Conservation (phyloP, 92 coral and sea anemone species). For the Zoanthus gigantus region DNA sequence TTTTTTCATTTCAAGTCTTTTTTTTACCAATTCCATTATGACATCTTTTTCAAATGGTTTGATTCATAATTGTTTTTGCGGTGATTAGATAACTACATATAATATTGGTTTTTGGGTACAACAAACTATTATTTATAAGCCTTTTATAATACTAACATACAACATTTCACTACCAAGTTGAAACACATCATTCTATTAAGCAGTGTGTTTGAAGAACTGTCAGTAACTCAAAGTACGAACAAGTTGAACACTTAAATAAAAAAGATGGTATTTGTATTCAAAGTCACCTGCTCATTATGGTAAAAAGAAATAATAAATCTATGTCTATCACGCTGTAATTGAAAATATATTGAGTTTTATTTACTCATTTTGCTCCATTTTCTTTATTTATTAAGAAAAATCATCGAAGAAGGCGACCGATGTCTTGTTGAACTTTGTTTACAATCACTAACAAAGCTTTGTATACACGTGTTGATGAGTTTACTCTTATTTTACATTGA, state of each 20-base stretch:
- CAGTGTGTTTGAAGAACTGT: neutral
- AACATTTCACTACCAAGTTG: neutral
- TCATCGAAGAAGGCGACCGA: neutral
- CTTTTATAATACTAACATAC: neutral
- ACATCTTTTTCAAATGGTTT: neutral
- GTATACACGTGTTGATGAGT: too few relatives aligned
- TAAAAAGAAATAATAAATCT: neutral
- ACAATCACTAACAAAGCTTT: too few relatives aligned
- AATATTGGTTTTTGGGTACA: constrained; percentile 6
- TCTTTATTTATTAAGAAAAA: neutral
- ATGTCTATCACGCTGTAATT: neutral
- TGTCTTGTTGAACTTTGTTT: neutral
- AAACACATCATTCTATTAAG: neutral
- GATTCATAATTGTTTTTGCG: neutral
- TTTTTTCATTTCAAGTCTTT: constrained; percentile 21
- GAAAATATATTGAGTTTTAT: neutral
- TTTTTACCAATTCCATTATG: constrained; percentile 8
- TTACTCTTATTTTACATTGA: too few relatives aligned
- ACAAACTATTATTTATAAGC: neutral
- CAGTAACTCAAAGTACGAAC: neutral
- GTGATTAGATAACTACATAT: neutral
- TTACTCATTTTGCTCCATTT: neutral
- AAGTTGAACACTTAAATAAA: neutral
- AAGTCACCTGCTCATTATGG: neutral
- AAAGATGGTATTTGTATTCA: neutral